Conservation (phyloP, 2,888 invertebrate species). For the Pasiphila rectangulata region DNA sequence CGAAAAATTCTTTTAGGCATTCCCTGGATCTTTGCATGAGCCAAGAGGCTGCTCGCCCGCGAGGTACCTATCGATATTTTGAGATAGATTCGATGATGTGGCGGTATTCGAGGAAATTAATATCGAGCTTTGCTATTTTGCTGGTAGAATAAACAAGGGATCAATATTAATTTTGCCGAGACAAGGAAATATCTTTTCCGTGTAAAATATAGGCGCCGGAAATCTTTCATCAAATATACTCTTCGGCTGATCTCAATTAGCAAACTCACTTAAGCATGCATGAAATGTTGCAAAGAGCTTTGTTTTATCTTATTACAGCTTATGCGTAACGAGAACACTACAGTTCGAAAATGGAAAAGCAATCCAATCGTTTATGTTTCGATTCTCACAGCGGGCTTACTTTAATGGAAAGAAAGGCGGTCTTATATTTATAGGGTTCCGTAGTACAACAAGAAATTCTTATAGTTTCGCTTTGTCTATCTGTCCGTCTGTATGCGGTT, state of each 20-base stretch:
- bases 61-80: conserved; percentile 27
- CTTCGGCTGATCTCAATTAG: conserved; percentile 4
- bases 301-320: conserved; percentile 11
- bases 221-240: background rate
- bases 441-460: too few species aligned
- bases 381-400: too few species aligned
- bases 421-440: too few species aligned
- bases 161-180: background rate
- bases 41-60: conserved; percentile 35
- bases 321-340: conserved; percentile 14
- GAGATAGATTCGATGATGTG: conserved; percentile 3
- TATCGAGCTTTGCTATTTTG: conserved; percentile 5
- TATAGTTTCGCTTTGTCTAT: too few species aligned
- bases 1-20: conserved; percentile 54
- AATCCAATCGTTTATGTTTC: too few species aligned
- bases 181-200: background rate
- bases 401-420: too few species aligned
- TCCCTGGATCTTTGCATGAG: conserved; percentile 51
- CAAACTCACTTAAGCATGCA: conserved; percentile 12
- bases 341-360: too few species aligned
- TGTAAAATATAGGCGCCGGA: background rate
- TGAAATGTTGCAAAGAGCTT: conserved; percentile 12
- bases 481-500: too few species aligned
- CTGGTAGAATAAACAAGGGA: background rate
- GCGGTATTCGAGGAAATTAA: conserved; percentile 5